Evolutionary conservation across 2,797 vertebrate species (phyloP), one percentile per base, ranked within the genome.

Genomic region (Mormyrops boulengeri): DNA sequence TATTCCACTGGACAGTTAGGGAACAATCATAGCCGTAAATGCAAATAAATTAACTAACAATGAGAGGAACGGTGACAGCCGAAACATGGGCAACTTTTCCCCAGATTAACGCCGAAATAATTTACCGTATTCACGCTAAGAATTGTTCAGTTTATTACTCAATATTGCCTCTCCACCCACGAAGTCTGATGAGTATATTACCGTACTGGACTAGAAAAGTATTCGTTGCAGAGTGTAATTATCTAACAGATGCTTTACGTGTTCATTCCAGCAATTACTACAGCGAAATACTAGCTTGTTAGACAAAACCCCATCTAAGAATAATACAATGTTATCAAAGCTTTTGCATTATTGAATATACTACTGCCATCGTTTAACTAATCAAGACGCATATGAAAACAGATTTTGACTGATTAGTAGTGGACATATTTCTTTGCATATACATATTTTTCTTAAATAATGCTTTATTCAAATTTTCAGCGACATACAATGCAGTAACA

Each of bases 401-500:
- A 22, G 8, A n/a, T 52, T 47, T 12, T 85, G 82, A 49, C 49
- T 49, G 82, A 52, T 6, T 8, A 22, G 80, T 22, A 49, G 82
- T 85, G 82, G 11, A 85, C n/a, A 85, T 85, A 50, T 19, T 55
- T 11, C 5, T 87, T 17, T 87, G 49, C 55, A 57, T 53, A 34
- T 50, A n/a, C 2, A 47, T 85, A 85, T 38, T 57, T 55, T 50
- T 19, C 2, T 41, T 38, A 87, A 87, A 55, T 22, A 50, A 57
- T 19, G 22, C 14, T 87, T 85, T 52, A 85, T 26, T 85, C 12
- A 85, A 19, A 49, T 49, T 47, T 84, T 8, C 34, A 44, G 19
- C 30, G 50, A 30, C 12, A 19, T 52, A 86, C 44, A 87, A 34
- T 89, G 77, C 90, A 34, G 86, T 30, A 73, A 91, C 73, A 91